Evolutionary conservation across 2,797 vertebrate genomes (phyloP).

Genomic region (Pelobates cultripes): DNA sequence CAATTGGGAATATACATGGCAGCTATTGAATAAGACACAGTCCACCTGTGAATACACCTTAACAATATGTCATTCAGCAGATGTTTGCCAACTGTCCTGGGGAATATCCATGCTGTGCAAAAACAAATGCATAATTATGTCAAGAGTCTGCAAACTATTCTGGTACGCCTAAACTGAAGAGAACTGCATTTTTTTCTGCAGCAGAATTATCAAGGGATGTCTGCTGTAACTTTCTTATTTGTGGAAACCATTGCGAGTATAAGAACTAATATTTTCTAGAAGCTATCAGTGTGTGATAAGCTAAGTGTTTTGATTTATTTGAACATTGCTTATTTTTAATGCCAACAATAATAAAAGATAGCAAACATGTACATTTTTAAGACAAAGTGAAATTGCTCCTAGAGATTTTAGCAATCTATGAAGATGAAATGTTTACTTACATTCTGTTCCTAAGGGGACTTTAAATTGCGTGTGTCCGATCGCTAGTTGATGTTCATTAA

Average conservation of each 20-base stretch:
- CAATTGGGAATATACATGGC: not conserved
- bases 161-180: slow-evolving; percentile 13
- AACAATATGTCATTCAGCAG: slow-evolving; percentile 22
- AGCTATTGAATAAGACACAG: slow-evolving; percentile 1
- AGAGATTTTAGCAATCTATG: not conserved
- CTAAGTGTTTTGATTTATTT: slow-evolving; percentile 13
- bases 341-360: slow-evolving; percentile 11
- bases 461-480: slow-evolving; percentile 14
- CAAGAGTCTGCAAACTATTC: not conserved
- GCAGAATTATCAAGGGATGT: slow-evolving; percentile 3
- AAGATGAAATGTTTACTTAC: slow-evolving; percentile 28
- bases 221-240: slow-evolving; percentile 1
- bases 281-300: not conserved
- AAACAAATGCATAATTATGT: slow-evolving; percentile 6
- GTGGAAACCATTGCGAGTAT: not conserved
- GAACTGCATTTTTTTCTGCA: not conserved
- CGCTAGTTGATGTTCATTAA: slow-evolving; percentile 33
- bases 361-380: slow-evolving; percentile 1
- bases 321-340: slow-evolving; percentile 9
- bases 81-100: slow-evolving; percentile 8
- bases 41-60: not conserved
- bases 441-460: slow-evolving; percentile 12
- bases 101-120: slow-evolving; percentile 3
- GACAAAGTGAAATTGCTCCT: not conserved
- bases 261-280: slow-evolving; percentile 6